Conservation (phyloP, 2,888 invertebrate species). For the Strigamia crassipes region DNA sequence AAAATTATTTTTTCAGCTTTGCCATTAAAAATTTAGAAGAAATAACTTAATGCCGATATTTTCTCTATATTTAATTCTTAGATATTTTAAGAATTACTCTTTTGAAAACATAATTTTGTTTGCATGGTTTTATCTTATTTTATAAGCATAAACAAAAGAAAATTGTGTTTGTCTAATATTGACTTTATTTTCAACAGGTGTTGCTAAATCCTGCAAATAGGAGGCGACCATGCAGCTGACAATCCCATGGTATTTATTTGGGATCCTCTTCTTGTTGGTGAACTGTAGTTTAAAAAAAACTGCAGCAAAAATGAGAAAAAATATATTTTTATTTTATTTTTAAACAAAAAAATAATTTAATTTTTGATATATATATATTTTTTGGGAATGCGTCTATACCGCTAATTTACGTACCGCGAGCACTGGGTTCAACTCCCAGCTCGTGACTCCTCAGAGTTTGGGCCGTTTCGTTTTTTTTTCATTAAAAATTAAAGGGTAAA, state of each 20-base stretch:
- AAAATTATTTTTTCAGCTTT: conserved; percentile 34
- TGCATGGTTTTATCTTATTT: conserved; percentile 18
- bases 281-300: conserved; percentile 50
- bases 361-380: too few species aligned
- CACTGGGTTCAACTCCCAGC: too few species aligned
- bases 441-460: too few species aligned
- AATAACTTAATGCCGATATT: background rate
- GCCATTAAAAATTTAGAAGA: conserved; percentile 15
- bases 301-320: conserved; percentile 36
- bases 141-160: conserved; percentile 29
- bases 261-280: conserved; percentile 50
- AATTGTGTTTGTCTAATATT: conserved; percentile 49
- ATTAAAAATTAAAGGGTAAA: too few species aligned
- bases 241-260: conserved; percentile 50
- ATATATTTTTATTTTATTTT: conserved; percentile 30
- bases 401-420: too few species aligned
- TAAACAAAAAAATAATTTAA: conserved; percentile 41
- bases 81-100: background rate
- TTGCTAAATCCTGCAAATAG: conserved; percentile 47
- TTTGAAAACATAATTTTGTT: background rate
- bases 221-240: conserved; percentile 49
- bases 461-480: too few species aligned
- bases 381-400: too few species aligned
- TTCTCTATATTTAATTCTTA: background rate
- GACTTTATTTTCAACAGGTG: conserved; percentile 51